Base-by-base conservation (phyloP, 1,140 invertebrate genomes). In the Zelostemma sp. region DNA sequence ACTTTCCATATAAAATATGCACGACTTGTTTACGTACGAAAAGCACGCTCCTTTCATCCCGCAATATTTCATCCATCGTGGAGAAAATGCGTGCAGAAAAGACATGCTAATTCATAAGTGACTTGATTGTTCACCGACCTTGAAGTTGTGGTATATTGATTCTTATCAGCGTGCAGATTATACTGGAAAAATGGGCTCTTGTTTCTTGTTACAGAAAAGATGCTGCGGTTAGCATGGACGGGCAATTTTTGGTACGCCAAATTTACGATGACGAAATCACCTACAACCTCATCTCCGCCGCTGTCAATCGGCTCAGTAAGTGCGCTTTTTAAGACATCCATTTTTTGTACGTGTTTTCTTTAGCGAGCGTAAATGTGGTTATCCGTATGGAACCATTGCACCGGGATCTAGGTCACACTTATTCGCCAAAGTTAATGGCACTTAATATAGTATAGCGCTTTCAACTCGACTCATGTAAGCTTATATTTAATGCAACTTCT, bases 261-360 rank as follows among this genome's bases (percentile, higher is more conserved):
- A 95, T 97, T 66, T 98, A 98, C 79, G 95, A 97, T 65, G 96
- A 98, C 80, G 93, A 96, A 80, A 91, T 97, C 18, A 97, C 96
- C 0, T 98, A 97, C 82, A 96, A 97, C 81, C 87, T 98, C 51
- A 95, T 98, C 72, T 90, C 88, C 33, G 95, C 96, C 3, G 96
- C 96, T 16, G 94, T 95, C 31, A 92, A 95, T 85, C 90, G 96
- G 64, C 87, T 98, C 49, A 90, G 96, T 97, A 89, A 90, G 91
- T 91, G 75, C 68, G 25, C 38, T 31, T 45, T 40, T 38, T 50
- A 18, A 40, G 45, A 84, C 45, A 40, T 38, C 28, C 11, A 25
- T 4, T 3, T 25, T 25, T 25, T 8, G 21, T 8, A 8, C 21
- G 21, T 4, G 21, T 25, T 25, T 25, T 25, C 21, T 8, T 25